Evolutionary conservation across 2,797 vertebrate species (phyloP).

Genomic region (Thunnus albacares): DNA sequence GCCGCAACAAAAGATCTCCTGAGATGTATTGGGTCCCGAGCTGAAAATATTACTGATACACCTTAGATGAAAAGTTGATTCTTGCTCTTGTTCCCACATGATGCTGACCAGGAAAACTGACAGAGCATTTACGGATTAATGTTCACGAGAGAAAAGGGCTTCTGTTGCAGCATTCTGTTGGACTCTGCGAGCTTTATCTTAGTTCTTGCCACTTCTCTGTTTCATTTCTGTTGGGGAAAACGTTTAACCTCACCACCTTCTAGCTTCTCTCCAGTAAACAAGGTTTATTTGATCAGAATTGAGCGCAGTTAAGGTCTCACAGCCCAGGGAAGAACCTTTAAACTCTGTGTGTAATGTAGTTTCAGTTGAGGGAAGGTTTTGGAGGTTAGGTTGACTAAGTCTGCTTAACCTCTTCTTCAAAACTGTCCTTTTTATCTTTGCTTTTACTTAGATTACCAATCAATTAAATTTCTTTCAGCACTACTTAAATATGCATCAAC

Average conservation of each 20-base stretch:
- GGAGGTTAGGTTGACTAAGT: not conserved
- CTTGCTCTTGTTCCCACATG: constrained; percentile 7
- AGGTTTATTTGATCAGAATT: constrained; percentile 59
- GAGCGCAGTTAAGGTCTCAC: constrained; percentile 35
- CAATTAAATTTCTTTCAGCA: not conserved
- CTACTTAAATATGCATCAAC: not conserved
- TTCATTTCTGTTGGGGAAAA: constrained; percentile 50
- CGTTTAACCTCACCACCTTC: constrained; percentile 58
- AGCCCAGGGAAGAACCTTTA: constrained; percentile 16
- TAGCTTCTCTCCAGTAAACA: constrained; percentile 55
- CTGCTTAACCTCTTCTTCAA: not conserved
- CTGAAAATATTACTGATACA: constrained; percentile 16
- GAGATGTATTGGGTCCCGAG: not conserved
- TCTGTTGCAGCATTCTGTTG: constrained; percentile 27
- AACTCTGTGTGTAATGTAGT: constrained; percentile 13
- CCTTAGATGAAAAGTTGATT: constrained; percentile 23
- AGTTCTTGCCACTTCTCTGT: constrained; percentile 28
- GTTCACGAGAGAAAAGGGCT: constrained; percentile 1
- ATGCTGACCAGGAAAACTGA: constrained; percentile 28
- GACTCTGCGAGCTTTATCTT: constrained; percentile 41
- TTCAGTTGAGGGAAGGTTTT: constrained; percentile 1
- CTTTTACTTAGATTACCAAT: not conserved
- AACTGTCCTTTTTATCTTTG: not conserved
- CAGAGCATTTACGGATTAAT: constrained; percentile 34
- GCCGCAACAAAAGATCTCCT: not conserved